Conservation (phyloP, 2,888 invertebrate species). For the Pherbina coryleti region DNA sequence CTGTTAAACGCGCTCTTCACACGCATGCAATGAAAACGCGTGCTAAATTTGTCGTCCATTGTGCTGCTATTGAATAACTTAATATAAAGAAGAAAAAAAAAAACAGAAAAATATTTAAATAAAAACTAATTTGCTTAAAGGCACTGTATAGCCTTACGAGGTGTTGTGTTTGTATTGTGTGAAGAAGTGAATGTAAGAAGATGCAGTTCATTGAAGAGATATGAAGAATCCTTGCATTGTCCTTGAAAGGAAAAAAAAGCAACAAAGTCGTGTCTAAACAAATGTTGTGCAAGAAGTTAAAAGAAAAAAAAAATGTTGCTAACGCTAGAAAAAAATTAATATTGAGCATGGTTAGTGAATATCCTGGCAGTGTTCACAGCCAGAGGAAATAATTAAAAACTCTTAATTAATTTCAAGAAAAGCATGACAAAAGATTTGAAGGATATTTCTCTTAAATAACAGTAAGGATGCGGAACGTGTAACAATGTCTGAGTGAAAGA, state of each 20-base stretch:
- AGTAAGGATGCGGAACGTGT: too few species aligned
- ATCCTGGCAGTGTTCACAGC: too few species aligned
- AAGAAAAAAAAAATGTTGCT: not conserved
- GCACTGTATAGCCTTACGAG: not conserved
- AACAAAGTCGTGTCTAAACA: not conserved
- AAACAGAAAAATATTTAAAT: not conserved
- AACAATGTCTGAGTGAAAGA: too few species aligned
- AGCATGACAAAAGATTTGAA: too few species aligned
- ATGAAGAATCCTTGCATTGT: slow-evolving; percentile 7
- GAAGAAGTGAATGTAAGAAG: not conserved
- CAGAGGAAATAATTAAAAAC: too few species aligned
- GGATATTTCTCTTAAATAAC: too few species aligned
- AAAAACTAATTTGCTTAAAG: not conserved
- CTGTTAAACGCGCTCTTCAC: slow-evolving; percentile 42
- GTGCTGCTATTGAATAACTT: not conserved
- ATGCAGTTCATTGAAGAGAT: not conserved
- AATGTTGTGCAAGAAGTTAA: slow-evolving; percentile 19
- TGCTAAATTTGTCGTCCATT: not conserved
- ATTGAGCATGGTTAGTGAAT: too few species aligned
- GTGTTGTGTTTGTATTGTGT: not conserved
- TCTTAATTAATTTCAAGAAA: too few species aligned
- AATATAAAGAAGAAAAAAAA: not conserved
- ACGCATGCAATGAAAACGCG: slow-evolving; percentile 15
- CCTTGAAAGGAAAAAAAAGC: slow-evolving; percentile 17
- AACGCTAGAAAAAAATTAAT: too few species aligned